Evolutionary conservation across 2,797 vertebrate genomes (phyloP).

Genomic region (Eulemur coronatus): DNA sequence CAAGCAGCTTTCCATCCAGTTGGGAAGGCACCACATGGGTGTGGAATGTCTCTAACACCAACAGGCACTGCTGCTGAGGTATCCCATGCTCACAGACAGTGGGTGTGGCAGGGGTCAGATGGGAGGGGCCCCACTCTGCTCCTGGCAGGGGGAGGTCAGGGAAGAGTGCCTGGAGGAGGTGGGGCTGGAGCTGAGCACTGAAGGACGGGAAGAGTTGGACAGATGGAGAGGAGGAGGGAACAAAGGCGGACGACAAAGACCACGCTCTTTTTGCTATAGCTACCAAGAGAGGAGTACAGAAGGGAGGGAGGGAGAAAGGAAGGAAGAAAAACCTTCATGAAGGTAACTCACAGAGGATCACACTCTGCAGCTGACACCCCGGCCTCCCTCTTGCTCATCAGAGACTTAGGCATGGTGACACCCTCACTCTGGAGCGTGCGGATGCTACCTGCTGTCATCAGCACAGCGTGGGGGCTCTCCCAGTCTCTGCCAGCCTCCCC

Average conservation of each 20-base stretch:
- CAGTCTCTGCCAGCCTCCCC: background rate
- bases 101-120: background rate
- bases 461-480: background rate
- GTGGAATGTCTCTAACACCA: background rate
- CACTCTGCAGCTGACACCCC: background rate
- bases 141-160: background rate
- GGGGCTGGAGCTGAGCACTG: background rate
- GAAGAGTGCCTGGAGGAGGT: background rate
- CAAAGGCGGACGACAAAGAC: background rate
- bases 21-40: background rate
- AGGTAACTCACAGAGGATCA: background rate
- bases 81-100: background rate
- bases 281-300: background rate
- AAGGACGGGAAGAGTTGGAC: background rate
- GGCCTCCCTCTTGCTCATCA: too few species aligned
- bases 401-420: background rate
- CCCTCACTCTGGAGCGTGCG: accelerated
- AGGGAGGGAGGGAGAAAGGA: background rate
- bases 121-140: background rate
- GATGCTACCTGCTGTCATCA: background rate
- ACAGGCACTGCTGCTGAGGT: background rate
- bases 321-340: background rate
- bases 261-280: background rate
- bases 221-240: background rate
- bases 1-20: background rate